These are phyloP conservation scores for Tupaia tana DNA, from an alignment of 2,113 vertebrate genomes.

Conservation along the genomic window DNA sequence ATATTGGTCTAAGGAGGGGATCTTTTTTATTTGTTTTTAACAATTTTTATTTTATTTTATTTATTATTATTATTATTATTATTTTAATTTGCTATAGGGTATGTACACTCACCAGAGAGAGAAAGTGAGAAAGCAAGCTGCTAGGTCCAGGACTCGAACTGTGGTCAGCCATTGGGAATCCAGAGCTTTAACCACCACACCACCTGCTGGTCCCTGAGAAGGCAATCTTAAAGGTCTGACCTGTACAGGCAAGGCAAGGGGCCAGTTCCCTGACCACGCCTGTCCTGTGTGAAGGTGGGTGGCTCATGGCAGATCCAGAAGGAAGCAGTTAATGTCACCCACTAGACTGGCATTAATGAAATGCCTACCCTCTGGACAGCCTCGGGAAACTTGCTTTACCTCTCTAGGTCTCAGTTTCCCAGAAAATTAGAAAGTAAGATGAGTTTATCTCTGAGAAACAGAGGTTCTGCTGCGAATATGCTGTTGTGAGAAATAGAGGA, in stretches of 20 bases:
- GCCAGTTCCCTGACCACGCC: fast-evolving
- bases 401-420: not conserved
- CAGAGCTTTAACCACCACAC: too few relatives aligned
- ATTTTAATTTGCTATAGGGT: too few relatives aligned
- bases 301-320: not conserved
- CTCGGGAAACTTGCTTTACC: not conserved
- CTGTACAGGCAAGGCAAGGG: not conserved
- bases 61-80: too few relatives aligned
- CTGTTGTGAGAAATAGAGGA: not conserved
- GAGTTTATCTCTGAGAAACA: not conserved
- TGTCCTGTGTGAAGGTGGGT: not conserved
- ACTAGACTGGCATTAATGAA: not conserved
- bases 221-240: not conserved
- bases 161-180: too few relatives aligned
- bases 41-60: too few relatives aligned
- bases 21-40: too few relatives aligned
- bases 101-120: too few relatives aligned
- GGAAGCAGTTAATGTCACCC: not conserved
- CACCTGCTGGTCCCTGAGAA: not conserved
- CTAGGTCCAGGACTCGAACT: too few relatives aligned
- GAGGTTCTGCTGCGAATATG: not conserved
- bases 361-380: not conserved
- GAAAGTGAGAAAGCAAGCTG: too few relatives aligned
- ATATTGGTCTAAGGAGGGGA: not conserved
- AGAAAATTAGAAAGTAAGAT: not conserved